Evolutionary conservation across 2,888 invertebrate genomes (phyloP).

Genomic region (Hypomecis punctinalis): DNA sequence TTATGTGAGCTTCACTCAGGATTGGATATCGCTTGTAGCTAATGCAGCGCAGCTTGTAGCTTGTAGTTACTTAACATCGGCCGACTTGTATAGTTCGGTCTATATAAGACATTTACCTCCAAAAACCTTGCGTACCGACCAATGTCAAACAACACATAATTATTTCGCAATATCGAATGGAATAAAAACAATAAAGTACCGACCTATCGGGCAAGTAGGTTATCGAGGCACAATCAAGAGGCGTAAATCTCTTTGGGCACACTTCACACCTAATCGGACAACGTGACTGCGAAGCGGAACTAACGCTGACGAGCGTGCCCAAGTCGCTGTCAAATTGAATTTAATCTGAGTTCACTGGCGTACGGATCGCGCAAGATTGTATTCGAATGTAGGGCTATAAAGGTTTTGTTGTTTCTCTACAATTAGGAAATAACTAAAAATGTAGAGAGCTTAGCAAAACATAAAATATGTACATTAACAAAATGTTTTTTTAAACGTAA

Average conservation of each 20-base stretch:
- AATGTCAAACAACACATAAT: slow-evolving; percentile 2
- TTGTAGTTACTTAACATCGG: no score
- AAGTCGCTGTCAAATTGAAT: slow-evolving; percentile 4
- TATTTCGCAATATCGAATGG: neutral
- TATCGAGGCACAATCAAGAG: slow-evolving; percentile 35
- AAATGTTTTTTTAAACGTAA: no score
- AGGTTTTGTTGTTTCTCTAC: no score
- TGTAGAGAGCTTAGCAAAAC: no score
- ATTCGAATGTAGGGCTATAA: neutral
- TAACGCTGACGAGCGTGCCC: slow-evolving; percentile 6
- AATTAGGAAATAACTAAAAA: no score
- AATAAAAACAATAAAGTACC: slow-evolving; percentile 13
- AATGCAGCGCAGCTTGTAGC: no score
- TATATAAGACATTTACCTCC: neutral
- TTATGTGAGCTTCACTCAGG: no score
- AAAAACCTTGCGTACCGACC: neutral
- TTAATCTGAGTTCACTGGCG: slow-evolving; percentile 3
- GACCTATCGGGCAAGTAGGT: slow-evolving; percentile 45
- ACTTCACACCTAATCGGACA: slow-evolving; percentile 10
- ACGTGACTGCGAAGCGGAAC: slow-evolving; percentile 7
- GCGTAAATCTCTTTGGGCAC: slow-evolving; percentile 20
- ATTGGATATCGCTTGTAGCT: no score
- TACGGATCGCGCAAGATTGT: neutral
- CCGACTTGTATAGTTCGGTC: no score
- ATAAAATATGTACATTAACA: no score